Percentiles rank a stretch among this genome's conserved stretches.
phyloP scores from a whole-genome alignment of 2,888 invertebrate genomes.

The Leistus spinibarbis region DNA sequence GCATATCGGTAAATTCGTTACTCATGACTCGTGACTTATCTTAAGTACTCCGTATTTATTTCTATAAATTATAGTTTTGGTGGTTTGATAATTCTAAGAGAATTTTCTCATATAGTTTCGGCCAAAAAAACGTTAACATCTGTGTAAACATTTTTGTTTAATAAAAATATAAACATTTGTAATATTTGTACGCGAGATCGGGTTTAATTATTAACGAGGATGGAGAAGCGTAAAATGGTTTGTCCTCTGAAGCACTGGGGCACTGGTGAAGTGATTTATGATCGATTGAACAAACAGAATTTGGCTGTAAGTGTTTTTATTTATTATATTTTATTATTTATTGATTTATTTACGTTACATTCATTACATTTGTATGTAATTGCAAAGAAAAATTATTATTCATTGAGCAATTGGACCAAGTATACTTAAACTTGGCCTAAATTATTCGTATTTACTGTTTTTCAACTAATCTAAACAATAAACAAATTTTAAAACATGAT shows the following conservation, averaged over 20 bases:
- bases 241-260: constrained; percentile 24
- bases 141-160: constrained; percentile 21
- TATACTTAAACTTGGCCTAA: too few species aligned
- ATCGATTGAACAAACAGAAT: not conserved
- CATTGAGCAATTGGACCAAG: too few species aligned
- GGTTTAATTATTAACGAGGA: not conserved
- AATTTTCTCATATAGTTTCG: constrained; percentile 23
- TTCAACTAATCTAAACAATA: too few species aligned
- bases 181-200: not conserved
- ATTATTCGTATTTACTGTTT: too few species aligned
- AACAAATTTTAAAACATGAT: too few species aligned
- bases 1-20: not conserved
- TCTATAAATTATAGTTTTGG: constrained; percentile 14
- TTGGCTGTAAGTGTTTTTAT: constrained; percentile 10
- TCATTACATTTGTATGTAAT: not conserved
- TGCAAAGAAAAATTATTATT: too few species aligned
- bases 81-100: constrained; percentile 10
- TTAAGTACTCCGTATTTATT: constrained; percentile 4
- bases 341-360: not conserved
- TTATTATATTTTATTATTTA: not conserved
- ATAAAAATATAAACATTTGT: constrained; percentile 13
- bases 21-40: not conserved
- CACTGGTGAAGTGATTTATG: constrained; percentile 3
- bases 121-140: constrained; percentile 8
- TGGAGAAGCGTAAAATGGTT: constrained; percentile 7